Evolutionary conservation across 2,113 vertebrate genomes (phyloP), one percentile per base, ranked within the genome.

Genomic region (Pachypanchax playfairii): DNA sequence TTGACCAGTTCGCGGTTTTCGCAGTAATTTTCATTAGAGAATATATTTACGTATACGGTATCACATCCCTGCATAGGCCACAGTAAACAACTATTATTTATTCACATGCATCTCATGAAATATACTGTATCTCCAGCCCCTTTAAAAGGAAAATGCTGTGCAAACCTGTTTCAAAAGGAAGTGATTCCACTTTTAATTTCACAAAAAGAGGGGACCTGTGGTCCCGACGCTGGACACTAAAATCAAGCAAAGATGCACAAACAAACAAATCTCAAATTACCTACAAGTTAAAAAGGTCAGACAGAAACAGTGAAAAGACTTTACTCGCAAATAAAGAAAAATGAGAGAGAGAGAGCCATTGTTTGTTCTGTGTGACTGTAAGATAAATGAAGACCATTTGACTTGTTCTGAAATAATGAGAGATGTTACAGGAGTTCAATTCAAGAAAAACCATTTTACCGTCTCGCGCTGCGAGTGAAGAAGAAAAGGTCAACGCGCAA

Each of bases 381-480:
- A 36, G 49, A 82, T 69, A 53, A 77, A 80, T 71, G 61, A 70
- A 57, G 28, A 20, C 43, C 7, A 9, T 58, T 66, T 70, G 31
- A 44, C 43, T 54, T 48, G 70, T 39, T 15, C 0, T 10, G 56
- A 48, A 65, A n/a, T n/a, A n/a, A n/a, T n/a, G n/a, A n/a, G n/a
- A n/a, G n/a, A n/a, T n/a, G n/a, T n/a, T n/a, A n/a, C n/a, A n/a
- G n/a, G n/a, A n/a, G n/a, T n/a, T n/a, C n/a, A n/a, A n/a, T n/a
- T n/a, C n/a, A n/a, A n/a, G 73, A 77, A 85, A 77, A 81, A 10
- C 52, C 17, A 58, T 82, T 82, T 68, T 59, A 41, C 41, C 57
- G 55, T 70, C 72, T 74, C 53, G 49, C 15, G 12, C 38, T 7
- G 52, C 6, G 22, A 62, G 29, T 5, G 31, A 61, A 48, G 50